These are phyloP conservation scores for Zootoca vivipara DNA, from an alignment of 2,113 vertebrate genomes.

Conservation along the genomic window DNA sequence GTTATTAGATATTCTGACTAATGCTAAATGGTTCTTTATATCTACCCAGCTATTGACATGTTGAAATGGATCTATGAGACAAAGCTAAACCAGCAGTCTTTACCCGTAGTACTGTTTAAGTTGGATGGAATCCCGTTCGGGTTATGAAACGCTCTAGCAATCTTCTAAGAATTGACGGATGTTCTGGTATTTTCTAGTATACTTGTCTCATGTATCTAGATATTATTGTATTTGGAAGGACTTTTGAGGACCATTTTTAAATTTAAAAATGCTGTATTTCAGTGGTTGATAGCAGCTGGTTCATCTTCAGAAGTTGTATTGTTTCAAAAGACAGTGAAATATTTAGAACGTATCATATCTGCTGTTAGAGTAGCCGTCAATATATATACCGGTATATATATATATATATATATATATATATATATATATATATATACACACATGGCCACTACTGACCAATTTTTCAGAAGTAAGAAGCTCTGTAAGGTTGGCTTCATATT, in stretches of 20 bases:
- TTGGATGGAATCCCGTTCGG: background rate
- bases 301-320: background rate
- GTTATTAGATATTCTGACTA: background rate
- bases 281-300: background rate
- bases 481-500: background rate
- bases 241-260: background rate
- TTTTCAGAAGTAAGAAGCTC: background rate
- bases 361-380: no score
- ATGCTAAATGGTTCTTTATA: background rate
- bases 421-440: no score
- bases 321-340: no score
- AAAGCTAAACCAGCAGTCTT: background rate
- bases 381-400: no score
- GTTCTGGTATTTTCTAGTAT: background rate
- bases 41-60: background rate
- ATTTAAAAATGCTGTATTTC: background rate
- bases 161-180: background rate
- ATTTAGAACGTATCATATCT: background rate
- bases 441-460: background rate
- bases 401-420: no score
- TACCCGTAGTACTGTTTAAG: background rate
- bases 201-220: background rate
- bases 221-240: background rate
- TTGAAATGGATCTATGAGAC: background rate
- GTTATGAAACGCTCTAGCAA: background rate